Base-by-base conservation (phyloP, 2,113 vertebrate genomes). In the Fukomys damarensis region DNA sequence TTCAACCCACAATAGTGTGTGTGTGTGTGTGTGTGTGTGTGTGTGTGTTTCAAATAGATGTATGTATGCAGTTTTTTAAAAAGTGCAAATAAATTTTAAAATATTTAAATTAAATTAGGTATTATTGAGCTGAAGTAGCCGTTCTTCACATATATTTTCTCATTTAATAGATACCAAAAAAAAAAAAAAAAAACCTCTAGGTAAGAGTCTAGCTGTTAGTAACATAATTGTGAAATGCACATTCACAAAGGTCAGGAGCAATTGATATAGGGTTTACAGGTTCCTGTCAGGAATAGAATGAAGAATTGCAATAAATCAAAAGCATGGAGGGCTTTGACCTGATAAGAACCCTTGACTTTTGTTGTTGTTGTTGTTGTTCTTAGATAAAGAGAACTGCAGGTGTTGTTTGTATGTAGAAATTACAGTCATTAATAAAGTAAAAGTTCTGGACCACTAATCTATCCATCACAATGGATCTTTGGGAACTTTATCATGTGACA, bases 291-390 rank as follows among this genome's bases (percentile, higher is more conserved):
- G 74, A 92, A 81, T 0, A 41, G 49, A 91, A 91, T 58, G 63
- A 95, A 95, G 95, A 54, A 35, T 80, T 86, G 66, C 66, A 86
- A 58, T 66, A 14, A 93, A 94, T 56, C 11, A 76, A 59, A 52
- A 61, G 28, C 32, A 43, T 68, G 30, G 22, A 84, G 22, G 58
- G 32, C 4, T 81, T 38, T 91, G 89, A 17, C 38, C 46, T 17
- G 22, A 68, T 63, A 70, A 81, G 19, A 49, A 84, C 24, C 58
- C 12, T 81, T 6, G 46, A 5, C 59, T 76, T 43, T 89, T 49
- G 5, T 49, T 49, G 46, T 76, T 16, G 43, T 49, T 46, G 43
- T 30, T 43, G 22, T 43, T 76, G 6, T 76, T 13, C 20, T 81
- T 41, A 68, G 88, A 32, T 35, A 89, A 86, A 82, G 65, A 72